A percentile compares a stretch with the other conserved stretches of the same genome.
Conservation (phyloP, 37 sponge, comb jelly and placozoan genomes). For the Halisarca cf. caerulea region DNA sequence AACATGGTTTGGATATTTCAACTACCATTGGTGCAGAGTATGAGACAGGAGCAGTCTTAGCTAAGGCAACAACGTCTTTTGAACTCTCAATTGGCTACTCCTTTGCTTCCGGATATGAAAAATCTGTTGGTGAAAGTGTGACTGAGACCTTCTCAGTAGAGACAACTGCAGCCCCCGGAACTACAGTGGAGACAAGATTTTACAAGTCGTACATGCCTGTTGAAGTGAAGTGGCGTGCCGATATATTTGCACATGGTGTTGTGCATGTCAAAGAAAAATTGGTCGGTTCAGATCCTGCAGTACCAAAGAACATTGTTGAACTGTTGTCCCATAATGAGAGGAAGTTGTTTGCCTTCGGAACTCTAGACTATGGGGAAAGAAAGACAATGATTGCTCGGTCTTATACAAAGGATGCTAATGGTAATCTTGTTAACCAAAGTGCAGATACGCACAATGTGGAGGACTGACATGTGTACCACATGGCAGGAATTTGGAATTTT, state of each 20-base stretch:
- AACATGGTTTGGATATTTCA: not conserved
- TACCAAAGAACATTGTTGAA: too few relatives aligned
- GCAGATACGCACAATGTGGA: too few relatives aligned
- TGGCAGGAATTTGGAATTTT: too few relatives aligned
- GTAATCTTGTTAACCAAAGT: too few relatives aligned
- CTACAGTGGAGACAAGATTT: not conserved
- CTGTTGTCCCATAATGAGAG: too few relatives aligned
- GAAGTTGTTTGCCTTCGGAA: too few relatives aligned
- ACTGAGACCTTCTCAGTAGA: not conserved
- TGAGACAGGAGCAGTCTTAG: not conserved
- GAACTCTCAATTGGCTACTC: not conserved
- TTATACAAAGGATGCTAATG: too few relatives aligned
- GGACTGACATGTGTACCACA: too few relatives aligned
- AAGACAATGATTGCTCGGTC: too few relatives aligned
- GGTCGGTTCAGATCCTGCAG: too few relatives aligned
- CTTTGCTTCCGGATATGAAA: not conserved
- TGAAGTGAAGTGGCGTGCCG: not conserved
- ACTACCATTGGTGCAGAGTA: not conserved
- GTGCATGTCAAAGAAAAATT: too few relatives aligned
- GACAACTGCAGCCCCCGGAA: not conserved
- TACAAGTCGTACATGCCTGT: not conserved
- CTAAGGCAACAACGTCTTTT: not conserved
- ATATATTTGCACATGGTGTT: not conserved
- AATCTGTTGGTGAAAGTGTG: not conserved
- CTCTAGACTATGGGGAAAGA: too few relatives aligned